Evolutionary conservation across 2,797 vertebrate species (phyloP).

Genomic region (Spheniscus humboldti): DNA sequence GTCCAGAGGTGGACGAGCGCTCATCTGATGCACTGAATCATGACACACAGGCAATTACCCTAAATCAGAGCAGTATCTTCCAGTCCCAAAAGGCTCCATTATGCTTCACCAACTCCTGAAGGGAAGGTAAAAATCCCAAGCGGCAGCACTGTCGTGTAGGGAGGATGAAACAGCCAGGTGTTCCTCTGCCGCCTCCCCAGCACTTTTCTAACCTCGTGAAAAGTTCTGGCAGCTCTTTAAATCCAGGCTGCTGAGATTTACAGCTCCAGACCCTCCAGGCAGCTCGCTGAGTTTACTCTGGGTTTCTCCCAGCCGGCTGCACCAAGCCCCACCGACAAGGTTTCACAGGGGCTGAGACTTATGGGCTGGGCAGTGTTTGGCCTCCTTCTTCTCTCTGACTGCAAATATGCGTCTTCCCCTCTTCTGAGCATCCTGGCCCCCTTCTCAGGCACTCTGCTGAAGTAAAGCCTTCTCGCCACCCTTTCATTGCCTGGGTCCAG

Average conservation of each 20-base stretch:
- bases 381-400: not conserved
- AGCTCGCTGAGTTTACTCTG: not conserved
- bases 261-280: not conserved
- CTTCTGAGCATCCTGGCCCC: not conserved
- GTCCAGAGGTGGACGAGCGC: constrained; percentile 37
- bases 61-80: constrained; percentile 41
- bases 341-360: not conserved
- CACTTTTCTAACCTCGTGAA: constrained; percentile 8
- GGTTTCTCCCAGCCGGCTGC: not conserved
- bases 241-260: constrained; percentile 28
- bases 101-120: not conserved
- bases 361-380: fast-evolving
- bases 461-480: not conserved
- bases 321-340: not conserved
- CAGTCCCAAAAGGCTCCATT: constrained; percentile 29
- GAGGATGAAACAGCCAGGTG: constrained; percentile 23
- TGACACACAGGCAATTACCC: constrained; percentile 40
- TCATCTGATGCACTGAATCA: constrained; percentile 48
- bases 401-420: not conserved
- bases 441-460: not conserved
- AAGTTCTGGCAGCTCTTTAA: constrained; percentile 48
- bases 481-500: not conserved
- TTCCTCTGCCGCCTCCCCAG: not conserved
- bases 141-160: not conserved
- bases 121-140: not conserved